Evolutionary conservation across 2,113 vertebrate species (phyloP).

Genomic region (Astatotilapia flaviijosephi): DNA sequence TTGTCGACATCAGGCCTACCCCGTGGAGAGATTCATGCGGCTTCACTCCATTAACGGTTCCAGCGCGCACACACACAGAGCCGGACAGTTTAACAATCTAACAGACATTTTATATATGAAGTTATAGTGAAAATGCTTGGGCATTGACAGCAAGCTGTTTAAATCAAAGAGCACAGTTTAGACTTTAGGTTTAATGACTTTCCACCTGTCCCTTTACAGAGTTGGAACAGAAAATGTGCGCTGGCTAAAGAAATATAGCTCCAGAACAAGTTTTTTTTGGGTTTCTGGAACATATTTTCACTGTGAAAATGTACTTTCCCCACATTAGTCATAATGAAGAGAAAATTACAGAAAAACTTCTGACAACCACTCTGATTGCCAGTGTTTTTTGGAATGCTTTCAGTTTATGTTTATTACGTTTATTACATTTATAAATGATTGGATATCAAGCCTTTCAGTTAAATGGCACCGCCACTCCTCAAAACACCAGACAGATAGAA

Average conservation of each 20-base stretch:
- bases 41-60: conserved; percentile 42
- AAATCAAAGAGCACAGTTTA: background rate
- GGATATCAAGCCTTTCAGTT: background rate
- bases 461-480: background rate
- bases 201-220: conserved; percentile 5
- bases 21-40: conserved; percentile 51
- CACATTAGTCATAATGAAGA: background rate
- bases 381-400: background rate
- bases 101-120: background rate
- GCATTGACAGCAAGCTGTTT: background rate
- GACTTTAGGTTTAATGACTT: background rate
- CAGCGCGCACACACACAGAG: background rate
- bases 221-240: background rate
- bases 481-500: conserved; percentile 35
- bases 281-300: background rate
- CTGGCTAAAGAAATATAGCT: background rate
- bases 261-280: background rate
- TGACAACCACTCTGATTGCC: background rate
- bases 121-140: background rate
- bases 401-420: background rate
- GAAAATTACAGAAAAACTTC: background rate
- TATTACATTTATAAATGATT: background rate
- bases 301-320: background rate
- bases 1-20: conserved; percentile 31
- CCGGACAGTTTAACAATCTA: background rate